Evolutionary conservation across 2,113 vertebrate species (phyloP).

Genomic region (Oryctolagus cuniculus): mOryCun1.1 NC_091442.1:6218001-6218500

Average conservation of each 20-base stretch:
- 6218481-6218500: no score
- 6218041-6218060: not conserved
- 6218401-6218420: no score
- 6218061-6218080: not conserved
- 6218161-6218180: not conserved
- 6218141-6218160: not conserved
- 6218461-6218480: not conserved
- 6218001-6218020: not conserved
- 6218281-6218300: not conserved
- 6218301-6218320: not conserved
- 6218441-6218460: not conserved
- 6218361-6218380: not conserved
- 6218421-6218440: not conserved
- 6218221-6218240: not conserved
- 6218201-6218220: not conserved
- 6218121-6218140: not conserved
- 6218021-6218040: not conserved
- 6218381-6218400: accelerated
- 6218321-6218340: no score
- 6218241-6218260: not conserved
- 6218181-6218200: not conserved
- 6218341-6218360: not conserved
- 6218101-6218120: not conserved
- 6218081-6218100: not conserved
- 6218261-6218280: not conserved